Percentiles rank a stretch among this genome's conserved stretches.
Evolutionary conservation across 2,888 invertebrate species (phyloP).

Genomic region (Bibio marci): DNA sequence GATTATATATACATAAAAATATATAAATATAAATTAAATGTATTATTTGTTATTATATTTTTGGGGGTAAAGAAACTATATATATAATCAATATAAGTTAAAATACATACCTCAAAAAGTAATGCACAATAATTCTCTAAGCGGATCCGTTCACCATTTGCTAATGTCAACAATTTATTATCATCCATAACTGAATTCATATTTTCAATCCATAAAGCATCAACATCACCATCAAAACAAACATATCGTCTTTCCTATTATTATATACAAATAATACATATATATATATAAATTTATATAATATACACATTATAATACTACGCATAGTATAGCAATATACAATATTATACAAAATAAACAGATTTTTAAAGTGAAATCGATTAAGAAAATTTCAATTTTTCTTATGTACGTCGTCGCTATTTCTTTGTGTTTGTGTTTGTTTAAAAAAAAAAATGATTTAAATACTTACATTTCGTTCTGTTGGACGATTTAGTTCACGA

Average conservation of each 20-base stretch:
- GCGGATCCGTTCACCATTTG: constrained; percentile 78
- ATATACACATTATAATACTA: too few relatives aligned
- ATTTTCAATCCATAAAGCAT: constrained; percentile 90
- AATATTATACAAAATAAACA: too few relatives aligned
- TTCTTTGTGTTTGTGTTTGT: too few relatives aligned
- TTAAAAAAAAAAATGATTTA: too few relatives aligned
- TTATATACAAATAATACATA: neutral
- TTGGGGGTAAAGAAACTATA: too few relatives aligned
- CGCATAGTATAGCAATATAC: too few relatives aligned
- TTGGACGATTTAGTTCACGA: constrained; percentile 70
- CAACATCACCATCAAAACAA: constrained; percentile 85
- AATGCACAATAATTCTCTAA: constrained; percentile 65
- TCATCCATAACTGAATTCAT: constrained; percentile 98
- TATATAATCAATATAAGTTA: constrained; percentile 1
- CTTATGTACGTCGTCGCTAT: too few relatives aligned
- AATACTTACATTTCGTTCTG: constrained; percentile 28
- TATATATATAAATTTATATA: too few relatives aligned
- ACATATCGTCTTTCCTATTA: constrained; percentile 60
- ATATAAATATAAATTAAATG: too few relatives aligned
- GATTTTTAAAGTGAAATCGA: too few relatives aligned
- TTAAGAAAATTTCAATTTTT: too few relatives aligned
- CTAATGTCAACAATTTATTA: constrained; percentile 73
- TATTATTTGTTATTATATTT: constrained; percentile 3
- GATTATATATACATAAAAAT: neutral
- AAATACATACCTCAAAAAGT: constrained; percentile 53